Conservation (phyloP, 2,797 vertebrate species). For the Nasua narica region DNA sequence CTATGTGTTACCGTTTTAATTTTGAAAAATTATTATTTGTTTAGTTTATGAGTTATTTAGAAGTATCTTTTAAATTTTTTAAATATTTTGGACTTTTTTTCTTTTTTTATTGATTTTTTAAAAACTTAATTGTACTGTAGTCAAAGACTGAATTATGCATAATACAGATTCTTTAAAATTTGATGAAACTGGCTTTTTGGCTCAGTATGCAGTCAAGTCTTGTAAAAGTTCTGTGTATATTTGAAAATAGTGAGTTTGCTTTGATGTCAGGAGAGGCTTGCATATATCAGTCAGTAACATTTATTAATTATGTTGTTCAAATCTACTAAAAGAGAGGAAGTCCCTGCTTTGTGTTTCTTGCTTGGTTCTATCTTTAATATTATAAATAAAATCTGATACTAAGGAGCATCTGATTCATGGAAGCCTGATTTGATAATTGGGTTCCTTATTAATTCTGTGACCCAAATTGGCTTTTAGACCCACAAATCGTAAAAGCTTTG, state of each 20-base stretch:
- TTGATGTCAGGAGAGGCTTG: background rate
- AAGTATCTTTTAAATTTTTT: background rate
- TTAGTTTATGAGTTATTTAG: background rate
- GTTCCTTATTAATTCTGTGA: background rate
- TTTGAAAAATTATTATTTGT: background rate
- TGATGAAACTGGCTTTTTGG: background rate
- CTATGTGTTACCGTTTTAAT: background rate
- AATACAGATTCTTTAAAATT: background rate
- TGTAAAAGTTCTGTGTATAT: background rate
- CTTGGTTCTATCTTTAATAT: background rate
- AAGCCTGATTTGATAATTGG: background rate
- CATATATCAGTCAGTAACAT: background rate
- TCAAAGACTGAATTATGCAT: background rate
- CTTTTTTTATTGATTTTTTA: background rate
- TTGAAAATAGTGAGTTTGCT: background rate
- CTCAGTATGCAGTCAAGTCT: background rate
- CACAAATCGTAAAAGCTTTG: background rate
- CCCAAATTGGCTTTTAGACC: background rate
- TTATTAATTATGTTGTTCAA: background rate
- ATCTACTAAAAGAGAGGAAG: background rate
- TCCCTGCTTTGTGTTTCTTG: background rate
- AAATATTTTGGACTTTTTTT: background rate
- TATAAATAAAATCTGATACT: background rate
- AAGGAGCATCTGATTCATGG: background rate
- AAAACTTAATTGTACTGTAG: background rate